Conservation (phyloP, 2,113 vertebrate species). For the Poicephalus meyeri region DNA sequence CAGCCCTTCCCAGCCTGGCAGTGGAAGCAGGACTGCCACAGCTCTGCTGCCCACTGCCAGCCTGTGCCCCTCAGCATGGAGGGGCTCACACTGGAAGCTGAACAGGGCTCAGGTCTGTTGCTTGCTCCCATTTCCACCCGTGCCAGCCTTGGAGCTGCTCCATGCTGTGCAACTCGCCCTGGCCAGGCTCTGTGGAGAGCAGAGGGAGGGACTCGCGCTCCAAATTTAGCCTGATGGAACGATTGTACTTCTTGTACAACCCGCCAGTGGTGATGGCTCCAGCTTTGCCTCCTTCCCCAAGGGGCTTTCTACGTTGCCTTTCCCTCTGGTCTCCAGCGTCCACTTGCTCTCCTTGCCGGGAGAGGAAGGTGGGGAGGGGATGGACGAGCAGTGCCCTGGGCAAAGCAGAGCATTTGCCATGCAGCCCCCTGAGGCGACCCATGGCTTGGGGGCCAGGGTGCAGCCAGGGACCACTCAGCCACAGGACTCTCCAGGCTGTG, state of each 20-base stretch:
- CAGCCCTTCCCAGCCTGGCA: accelerated
- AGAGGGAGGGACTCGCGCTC: background rate
- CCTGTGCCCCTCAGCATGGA: accelerated
- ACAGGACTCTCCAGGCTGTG: background rate
- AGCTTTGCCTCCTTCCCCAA: background rate
- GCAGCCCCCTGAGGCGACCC: background rate
- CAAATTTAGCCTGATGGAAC: constrained; percentile 60
- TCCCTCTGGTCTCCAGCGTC: background rate
- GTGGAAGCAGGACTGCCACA: accelerated
- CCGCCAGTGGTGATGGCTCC: background rate
- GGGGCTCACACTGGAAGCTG: background rate
- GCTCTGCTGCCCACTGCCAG: background rate
- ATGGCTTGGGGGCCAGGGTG: accelerated
- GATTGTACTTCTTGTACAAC: background rate
- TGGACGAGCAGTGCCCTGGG: background rate
- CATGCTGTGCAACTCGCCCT: background rate
- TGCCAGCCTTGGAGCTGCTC: background rate
- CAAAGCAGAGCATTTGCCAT: accelerated
- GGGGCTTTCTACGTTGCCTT: background rate
- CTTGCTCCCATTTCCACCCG: accelerated
- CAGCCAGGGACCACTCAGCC: background rate
- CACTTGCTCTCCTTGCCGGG: background rate
- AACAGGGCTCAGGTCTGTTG: accelerated
- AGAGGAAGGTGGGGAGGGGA: background rate
- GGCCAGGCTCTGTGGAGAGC: background rate